Base-by-base conservation (phyloP, 2,797 vertebrate genomes). In the Myiotriccus ornatus region DNA sequence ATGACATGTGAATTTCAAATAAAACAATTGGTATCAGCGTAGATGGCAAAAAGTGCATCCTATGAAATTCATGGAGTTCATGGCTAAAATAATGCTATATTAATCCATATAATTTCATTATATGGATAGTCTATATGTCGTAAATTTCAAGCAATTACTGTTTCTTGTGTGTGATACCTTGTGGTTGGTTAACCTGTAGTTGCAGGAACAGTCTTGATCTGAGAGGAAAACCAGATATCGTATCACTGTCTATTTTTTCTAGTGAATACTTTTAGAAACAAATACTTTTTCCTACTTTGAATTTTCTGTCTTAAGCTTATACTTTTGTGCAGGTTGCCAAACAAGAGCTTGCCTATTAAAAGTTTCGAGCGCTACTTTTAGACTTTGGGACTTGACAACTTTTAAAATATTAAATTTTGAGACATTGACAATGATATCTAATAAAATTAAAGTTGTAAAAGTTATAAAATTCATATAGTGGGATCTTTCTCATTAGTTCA, bases 81-180 rank as follows among this genome's bases (percentile, higher is more conserved):
- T 62, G 56, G 27, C 37, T 30, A 74, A 43, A 82, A 81, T 57
- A 75, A 39, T 25, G 32, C 41, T 79, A 28, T 39, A 56, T 79
- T 73, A 76, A 80, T 83, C 46, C 49, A 62, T 77, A 70, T 77
- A 77, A 83, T 77, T 89, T 89, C 80, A 74, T 92, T 80, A 83
- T 52, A 24, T 11, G 41, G 41, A 41, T 41, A 59, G 43, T 50
- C 16, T 41, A 60, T n/a, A 47, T 52, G 23, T 64, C 24, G 7
- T n/a, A 41, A 71, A 74, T 64, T 69, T 91, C 3, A 53, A 84
- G n/a, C 34, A 82, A 37, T 70, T 84, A 35, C 34, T 70, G 21
- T 19, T 90, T 77, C 37, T 46, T 73, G 27, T 3, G 0, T 37
- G 14, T 55, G 41, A 79, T 73, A 84, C 14, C 17, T 84, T 89